These are phyloP conservation scores for Jaculus jaculus DNA, from an alignment of 2,113 vertebrate genomes.

Conservation along the genomic window DNA sequence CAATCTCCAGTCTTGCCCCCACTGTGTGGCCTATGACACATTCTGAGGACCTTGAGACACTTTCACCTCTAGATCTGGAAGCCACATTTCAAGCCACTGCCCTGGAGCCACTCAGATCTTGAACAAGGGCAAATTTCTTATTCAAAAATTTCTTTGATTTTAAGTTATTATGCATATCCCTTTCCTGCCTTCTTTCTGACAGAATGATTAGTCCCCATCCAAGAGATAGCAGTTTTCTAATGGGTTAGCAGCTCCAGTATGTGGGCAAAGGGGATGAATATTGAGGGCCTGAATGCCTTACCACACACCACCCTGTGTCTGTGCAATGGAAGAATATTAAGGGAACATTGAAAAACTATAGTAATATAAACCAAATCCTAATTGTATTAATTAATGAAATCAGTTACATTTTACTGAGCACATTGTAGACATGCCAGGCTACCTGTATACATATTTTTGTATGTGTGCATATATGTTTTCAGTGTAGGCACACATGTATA, in stretches of 20 bases:
- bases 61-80: neutral
- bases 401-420: neutral
- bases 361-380: neutral
- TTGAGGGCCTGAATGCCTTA: neutral
- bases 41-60: neutral
- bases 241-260: neutral
- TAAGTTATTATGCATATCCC: neutral
- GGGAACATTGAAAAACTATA: neutral
- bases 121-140: neutral
- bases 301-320: neutral
- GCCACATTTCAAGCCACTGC: neutral
- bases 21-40: neutral
- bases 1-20: neutral
- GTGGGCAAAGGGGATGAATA: neutral
- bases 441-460: neutral
- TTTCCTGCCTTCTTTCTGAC: constrained; percentile 12
- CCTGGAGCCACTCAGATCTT: neutral
- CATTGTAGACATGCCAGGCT: neutral
- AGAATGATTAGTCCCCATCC: neutral
- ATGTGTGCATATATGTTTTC: no score
- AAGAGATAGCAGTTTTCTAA: neutral
- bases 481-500: no score
- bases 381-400: neutral
- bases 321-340: neutral
- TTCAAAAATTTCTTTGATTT: neutral